These are phyloP conservation scores for Siphlonurus alternatus DNA, from an alignment of 2,888 invertebrate genomes.

Conservation along the genomic window DNA sequence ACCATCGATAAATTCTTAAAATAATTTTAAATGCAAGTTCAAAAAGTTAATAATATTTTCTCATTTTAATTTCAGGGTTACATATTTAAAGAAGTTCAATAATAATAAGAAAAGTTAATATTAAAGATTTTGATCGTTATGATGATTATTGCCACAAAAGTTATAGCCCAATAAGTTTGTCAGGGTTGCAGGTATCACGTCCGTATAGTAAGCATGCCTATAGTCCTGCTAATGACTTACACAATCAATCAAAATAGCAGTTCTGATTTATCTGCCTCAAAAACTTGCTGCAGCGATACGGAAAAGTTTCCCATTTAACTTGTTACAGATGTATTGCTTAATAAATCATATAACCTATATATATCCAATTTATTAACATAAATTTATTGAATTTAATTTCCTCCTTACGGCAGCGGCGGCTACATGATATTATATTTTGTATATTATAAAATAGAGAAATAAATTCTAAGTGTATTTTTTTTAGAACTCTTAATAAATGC, in stretches of 20 bases:
- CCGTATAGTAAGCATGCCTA: not conserved
- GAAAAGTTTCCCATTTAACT: not conserved
- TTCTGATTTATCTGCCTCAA: not conserved
- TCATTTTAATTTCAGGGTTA: not conserved
- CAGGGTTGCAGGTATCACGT: not conserved
- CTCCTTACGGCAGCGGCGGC: too few species aligned
- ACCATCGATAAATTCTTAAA: too few species aligned
- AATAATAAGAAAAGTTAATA: not conserved
- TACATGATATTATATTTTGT: too few species aligned
- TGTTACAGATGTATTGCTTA: not conserved
- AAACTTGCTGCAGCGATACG: not conserved
- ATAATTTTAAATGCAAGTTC: too few species aligned
- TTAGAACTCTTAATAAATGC: too few species aligned
- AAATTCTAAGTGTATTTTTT: too few species aligned
- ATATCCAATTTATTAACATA: not conserved
- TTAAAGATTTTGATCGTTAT: not conserved
- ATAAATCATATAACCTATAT: not conserved
- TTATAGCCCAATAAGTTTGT: not conserved
- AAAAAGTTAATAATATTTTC: not conserved
- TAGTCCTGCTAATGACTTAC: not conserved
- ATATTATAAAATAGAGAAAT: too few species aligned
- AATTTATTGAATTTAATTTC: not conserved
- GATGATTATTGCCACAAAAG: not conserved
- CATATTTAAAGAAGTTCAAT: not conserved
- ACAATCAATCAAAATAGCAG: conserved; percentile 1